phyloP scores from a whole-genome alignment of 2,113 vertebrate genomes.

The Candoia aspera region DNA sequence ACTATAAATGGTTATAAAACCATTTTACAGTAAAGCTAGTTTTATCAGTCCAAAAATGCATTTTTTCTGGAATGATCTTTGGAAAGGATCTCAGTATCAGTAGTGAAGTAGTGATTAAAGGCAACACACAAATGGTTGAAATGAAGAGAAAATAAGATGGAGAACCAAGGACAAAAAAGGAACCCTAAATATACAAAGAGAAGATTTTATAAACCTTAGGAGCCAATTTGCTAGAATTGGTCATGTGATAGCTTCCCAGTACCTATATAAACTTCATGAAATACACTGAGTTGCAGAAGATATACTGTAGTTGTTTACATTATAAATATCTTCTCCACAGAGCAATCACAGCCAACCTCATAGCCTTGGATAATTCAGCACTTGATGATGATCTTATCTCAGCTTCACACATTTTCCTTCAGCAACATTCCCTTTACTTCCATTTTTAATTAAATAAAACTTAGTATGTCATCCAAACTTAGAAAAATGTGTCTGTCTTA shows the following conservation, averaged over 20 bases:
- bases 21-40: background rate
- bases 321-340: background rate
- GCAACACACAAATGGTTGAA: background rate
- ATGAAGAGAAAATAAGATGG: background rate
- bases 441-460: background rate
- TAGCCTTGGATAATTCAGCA: too few species aligned
- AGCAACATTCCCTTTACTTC: background rate
- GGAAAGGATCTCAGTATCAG: background rate
- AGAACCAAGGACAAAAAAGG: background rate
- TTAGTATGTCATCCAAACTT: background rate
- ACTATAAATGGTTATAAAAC: too few species aligned
- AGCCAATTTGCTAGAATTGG: background rate
- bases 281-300: too few species aligned
- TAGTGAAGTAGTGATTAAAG: background rate
- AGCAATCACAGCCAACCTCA: background rate
- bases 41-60: background rate
- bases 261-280: too few species aligned
- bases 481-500: background rate
- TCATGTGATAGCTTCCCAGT: background rate
- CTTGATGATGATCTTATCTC: too few species aligned
- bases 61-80: background rate
- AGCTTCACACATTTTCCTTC: too few species aligned
- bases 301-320: background rate
- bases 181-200: background rate
- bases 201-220: background rate